A percentile compares a stretch with the other conserved stretches of the same genome.
Evolutionary conservation across 2,113 vertebrate genomes (phyloP).

Genomic region (Syrmaticus mikado): DNA sequence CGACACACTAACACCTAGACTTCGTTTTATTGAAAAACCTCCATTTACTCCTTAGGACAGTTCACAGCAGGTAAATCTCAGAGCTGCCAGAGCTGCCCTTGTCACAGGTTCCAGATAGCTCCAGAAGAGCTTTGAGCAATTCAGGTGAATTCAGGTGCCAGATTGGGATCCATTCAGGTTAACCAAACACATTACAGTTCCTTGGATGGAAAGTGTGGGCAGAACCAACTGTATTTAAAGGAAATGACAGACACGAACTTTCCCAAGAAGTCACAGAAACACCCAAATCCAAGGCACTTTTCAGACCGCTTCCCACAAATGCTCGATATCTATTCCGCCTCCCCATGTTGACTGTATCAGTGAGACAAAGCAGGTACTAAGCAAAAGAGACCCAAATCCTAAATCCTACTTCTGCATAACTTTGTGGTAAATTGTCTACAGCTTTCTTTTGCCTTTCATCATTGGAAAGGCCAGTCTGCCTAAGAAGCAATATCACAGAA

Average conservation of each 20-base stretch:
- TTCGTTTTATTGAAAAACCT: not conserved
- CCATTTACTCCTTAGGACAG: not conserved
- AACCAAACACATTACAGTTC: not conserved
- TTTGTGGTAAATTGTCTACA: not conserved
- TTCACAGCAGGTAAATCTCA: not conserved
- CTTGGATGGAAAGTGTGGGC: not conserved
- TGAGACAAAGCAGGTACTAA: not conserved
- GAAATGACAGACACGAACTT: not conserved
- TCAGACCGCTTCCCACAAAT: not conserved
- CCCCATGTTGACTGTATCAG: not conserved
- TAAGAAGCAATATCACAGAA: not conserved
- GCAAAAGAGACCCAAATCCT: not conserved
- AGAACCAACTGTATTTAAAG: not conserved
- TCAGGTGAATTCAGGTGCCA: not conserved
- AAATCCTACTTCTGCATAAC: not conserved
- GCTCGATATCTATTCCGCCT: not conserved
- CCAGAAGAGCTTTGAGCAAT: not conserved
- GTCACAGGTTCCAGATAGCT: not conserved
- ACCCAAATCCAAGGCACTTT: not conserved
- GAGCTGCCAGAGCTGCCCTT: too few species aligned
- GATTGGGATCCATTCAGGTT: not conserved
- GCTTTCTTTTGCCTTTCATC: not conserved
- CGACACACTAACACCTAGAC: not conserved
- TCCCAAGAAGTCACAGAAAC: not conserved
- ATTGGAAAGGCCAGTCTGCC: not conserved